phyloP scores from a whole-genome alignment of 1,140 invertebrate genomes.

The Wasmannia auropunctata region DNA sequence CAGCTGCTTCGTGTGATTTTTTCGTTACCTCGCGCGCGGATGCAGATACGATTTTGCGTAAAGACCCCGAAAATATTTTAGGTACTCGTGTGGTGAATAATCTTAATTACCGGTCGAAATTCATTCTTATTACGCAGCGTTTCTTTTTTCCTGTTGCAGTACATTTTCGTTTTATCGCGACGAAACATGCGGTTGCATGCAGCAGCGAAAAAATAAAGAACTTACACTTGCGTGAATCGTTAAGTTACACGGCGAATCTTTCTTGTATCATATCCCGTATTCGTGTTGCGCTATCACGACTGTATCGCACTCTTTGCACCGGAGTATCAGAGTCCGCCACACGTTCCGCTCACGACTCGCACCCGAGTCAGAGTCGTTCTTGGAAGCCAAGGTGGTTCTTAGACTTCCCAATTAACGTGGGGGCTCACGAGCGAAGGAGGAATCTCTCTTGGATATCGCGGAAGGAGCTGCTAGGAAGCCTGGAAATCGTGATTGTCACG shows the following conservation, averaged over 20 bases:
- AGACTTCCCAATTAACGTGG: conserved; percentile 52
- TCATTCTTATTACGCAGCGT: background rate
- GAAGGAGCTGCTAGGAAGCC: conserved; percentile 45
- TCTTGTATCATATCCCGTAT: background rate
- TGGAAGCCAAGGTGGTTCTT: conserved; percentile 37
- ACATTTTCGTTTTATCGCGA: background rate
- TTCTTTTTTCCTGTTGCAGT: background rate
- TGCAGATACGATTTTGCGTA: background rate
- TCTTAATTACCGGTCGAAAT: background rate
- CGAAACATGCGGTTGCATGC: background rate
- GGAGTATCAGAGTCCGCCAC: background rate
- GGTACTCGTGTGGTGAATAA: background rate
- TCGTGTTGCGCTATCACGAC: background rate
- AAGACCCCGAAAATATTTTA: background rate
- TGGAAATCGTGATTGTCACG: conserved; percentile 61
- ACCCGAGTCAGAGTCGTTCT: conserved; percentile 30
- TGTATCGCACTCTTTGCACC: conserved; percentile 6
- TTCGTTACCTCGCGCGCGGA: conserved; percentile 22
- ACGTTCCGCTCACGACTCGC: conserved; percentile 31
- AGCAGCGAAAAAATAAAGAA: background rate
- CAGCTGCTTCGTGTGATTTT: conserved; percentile 58
- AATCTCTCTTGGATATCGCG: conserved; percentile 43
- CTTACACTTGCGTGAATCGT: background rate
- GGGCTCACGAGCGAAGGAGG: conserved; percentile 11
- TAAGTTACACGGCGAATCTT: background rate